Evolutionary conservation across 2,888 invertebrate species (phyloP).

Genomic region (Clanis bilineata): DNA sequence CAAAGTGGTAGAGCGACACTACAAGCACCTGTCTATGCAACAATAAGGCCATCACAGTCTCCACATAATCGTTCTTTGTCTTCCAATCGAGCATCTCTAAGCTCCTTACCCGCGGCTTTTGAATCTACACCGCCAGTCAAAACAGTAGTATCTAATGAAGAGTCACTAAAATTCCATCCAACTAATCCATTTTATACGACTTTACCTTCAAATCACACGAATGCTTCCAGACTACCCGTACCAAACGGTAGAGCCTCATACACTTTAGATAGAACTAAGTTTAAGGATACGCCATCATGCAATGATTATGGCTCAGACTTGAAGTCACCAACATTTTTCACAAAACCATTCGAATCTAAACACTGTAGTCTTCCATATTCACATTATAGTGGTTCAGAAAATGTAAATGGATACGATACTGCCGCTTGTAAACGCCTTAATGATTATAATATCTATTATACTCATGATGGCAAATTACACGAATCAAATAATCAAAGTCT

Average conservation of each 20-base stretch:
- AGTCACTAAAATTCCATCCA: slow-evolving; percentile 67
- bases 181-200: slow-evolving; percentile 78
- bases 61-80: slow-evolving; percentile 52
- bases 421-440: slow-evolving; percentile 35
- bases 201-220: slow-evolving; percentile 67
- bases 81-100: slow-evolving; percentile 53
- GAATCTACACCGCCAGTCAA: slow-evolving; percentile 63
- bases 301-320: slow-evolving; percentile 50
- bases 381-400: slow-evolving; percentile 40
- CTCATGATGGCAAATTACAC: slow-evolving; percentile 42
- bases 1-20: slow-evolving; percentile 58
- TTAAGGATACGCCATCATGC: slow-evolving; percentile 47
- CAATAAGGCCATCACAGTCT: slow-evolving; percentile 61
- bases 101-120: slow-evolving; percentile 57
- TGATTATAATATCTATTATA: slow-evolving; percentile 43
- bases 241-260: slow-evolving; percentile 63
- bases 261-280: slow-evolving; percentile 68
- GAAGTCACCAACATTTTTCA: slow-evolving; percentile 57
- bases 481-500: slow-evolving; percentile 44
- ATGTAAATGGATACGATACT: slow-evolving; percentile 48
- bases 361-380: slow-evolving; percentile 52
- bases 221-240: slow-evolving; percentile 71
- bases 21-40: slow-evolving; percentile 74
- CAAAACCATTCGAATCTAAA: slow-evolving; percentile 48
- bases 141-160: slow-evolving; percentile 54